These are phyloP conservation scores for Phataginus tricuspis DNA, from an alignment of 2,797 vertebrate species.

Conservation along the genomic window DNA sequence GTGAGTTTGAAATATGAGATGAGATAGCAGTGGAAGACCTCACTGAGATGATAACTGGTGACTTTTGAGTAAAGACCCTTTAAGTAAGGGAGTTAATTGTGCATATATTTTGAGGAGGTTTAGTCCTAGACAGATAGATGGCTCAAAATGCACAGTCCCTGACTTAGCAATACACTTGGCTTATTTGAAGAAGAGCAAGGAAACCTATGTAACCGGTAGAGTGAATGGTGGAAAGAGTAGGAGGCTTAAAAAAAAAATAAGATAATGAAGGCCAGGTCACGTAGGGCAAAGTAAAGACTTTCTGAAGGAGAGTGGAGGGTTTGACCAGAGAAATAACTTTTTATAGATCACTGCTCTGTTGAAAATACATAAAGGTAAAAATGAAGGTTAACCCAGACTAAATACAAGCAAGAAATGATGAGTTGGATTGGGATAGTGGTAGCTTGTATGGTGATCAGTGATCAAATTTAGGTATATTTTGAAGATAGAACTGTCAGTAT, in stretches of 20 bases:
- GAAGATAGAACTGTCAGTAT: background rate
- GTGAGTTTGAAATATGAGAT: background rate
- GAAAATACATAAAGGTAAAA: background rate
- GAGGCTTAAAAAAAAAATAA: background rate
- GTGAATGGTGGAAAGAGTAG: background rate
- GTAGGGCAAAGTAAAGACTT: background rate
- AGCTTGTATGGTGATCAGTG: background rate
- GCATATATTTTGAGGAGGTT: background rate
- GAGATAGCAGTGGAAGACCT: background rate
- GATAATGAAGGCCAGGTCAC: background rate
- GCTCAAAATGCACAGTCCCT: background rate
- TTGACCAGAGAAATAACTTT: background rate
- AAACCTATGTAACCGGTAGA: background rate
- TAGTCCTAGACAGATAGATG: background rate
- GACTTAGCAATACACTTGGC: background rate
- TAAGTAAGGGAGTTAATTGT: background rate
- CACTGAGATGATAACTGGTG: background rate
- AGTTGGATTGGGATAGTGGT: background rate
- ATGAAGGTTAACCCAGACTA: background rate
- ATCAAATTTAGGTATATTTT: slow-evolving; percentile 27
- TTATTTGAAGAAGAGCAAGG: background rate
- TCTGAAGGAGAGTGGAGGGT: background rate
- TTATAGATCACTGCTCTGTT: background rate
- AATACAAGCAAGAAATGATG: background rate
- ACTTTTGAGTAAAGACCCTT: slow-evolving; percentile 7